Evolutionary conservation across 2,888 invertebrate species (phyloP).

Genomic region (Malthinus flaveolus): DNA sequence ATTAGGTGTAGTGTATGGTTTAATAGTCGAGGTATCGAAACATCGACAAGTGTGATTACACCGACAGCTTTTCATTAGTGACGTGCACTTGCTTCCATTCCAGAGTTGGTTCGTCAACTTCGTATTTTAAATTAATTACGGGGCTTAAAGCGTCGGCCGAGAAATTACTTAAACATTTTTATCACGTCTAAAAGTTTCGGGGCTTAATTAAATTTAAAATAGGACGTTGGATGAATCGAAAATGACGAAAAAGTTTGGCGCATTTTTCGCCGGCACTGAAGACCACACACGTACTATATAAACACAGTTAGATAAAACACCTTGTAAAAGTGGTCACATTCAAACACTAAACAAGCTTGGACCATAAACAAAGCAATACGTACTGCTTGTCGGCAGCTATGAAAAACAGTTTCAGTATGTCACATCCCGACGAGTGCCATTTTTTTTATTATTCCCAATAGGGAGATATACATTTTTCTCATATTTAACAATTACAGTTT

Average conservation of each 20-base stretch:
- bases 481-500: neutral
- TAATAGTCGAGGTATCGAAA: constrained; percentile 23
- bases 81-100: constrained; percentile 16
- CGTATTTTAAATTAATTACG: neutral
- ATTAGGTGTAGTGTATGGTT: constrained; percentile 21
- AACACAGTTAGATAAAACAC: constrained; percentile 37
- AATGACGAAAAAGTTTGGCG: neutral
- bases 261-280: constrained; percentile 13
- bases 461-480: neutral
- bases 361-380: constrained; percentile 31
- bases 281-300: constrained; percentile 39
- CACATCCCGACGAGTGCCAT: constrained; percentile 8
- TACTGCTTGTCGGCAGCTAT: constrained; percentile 10
- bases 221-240: neutral
- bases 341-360: constrained; percentile 29
- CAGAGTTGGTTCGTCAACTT: constrained; percentile 13
- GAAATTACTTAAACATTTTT: neutral
- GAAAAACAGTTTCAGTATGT: constrained; percentile 25
- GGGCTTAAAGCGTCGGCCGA: neutral
- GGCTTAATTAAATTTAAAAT: constrained; percentile 2
- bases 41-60: constrained; percentile 21
- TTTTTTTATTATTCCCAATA: constrained; percentile 10
- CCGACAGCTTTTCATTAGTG: constrained; percentile 24
- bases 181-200: neutral
- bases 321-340: constrained; percentile 35